Percentiles rank a stretch among this genome's conserved stretches.
These are phyloP conservation scores for Acrocyrtus sp. DNA, from an alignment of 2,888 invertebrate genomes.

Conservation along the genomic window DNA sequence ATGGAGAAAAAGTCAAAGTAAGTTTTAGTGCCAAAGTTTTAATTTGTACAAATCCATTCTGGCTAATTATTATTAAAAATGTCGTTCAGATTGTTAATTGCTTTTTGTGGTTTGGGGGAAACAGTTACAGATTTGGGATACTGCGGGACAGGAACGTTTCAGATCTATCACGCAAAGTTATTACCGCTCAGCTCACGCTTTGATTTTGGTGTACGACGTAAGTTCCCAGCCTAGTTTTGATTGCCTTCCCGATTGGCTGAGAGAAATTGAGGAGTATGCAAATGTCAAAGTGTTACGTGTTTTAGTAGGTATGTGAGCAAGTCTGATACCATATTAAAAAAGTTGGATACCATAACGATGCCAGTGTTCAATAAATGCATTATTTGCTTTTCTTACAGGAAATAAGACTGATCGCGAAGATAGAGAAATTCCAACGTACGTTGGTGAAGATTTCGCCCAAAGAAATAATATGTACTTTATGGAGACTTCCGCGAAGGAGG, in stretches of 20 bases:
- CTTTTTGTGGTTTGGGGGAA: slow-evolving; percentile 51
- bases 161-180: slow-evolving; percentile 98
- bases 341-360: not conserved
- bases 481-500: slow-evolving; percentile 97
- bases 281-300: slow-evolving; percentile 93
- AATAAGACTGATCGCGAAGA: slow-evolving; percentile 98
- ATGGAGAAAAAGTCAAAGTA: slow-evolving; percentile 94
- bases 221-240: slow-evolving; percentile 98
- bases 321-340: slow-evolving; percentile 66
- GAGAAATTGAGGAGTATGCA: slow-evolving; percentile 98
- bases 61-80: slow-evolving; percentile 1
- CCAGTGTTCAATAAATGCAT: not conserved
- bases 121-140: slow-evolving; percentile 98
- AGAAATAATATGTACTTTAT: slow-evolving; percentile 97
- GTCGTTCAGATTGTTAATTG: not conserved
- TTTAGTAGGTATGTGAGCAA: slow-evolving; percentile 92
- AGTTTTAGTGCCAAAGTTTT: slow-evolving; percentile 53
- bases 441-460: slow-evolving; percentile 95
- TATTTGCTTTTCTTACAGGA: slow-evolving; percentile 70
- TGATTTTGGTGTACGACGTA: slow-evolving; percentile 97
- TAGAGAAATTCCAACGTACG: slow-evolving; percentile 92
- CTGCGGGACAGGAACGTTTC: slow-evolving; percentile 78
- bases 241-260: slow-evolving; percentile 94
- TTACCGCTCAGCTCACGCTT: slow-evolving; percentile 95
- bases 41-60: not conserved